These are phyloP conservation scores for Falco cherrug DNA, from an alignment of 2,797 vertebrate species.

Conservation along the genomic window DNA sequence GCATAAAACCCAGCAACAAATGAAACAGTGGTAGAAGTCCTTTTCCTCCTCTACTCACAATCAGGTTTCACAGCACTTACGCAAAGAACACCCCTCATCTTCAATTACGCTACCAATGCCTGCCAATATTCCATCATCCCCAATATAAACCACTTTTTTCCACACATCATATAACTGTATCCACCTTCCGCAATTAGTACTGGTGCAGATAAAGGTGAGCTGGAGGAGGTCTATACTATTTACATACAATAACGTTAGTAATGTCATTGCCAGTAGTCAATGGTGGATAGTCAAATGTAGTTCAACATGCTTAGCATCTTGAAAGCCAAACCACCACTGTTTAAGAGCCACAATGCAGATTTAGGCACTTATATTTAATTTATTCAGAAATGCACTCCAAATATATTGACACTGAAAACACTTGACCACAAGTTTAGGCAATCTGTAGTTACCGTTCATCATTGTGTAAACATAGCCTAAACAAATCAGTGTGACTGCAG, in stretches of 20 bases:
- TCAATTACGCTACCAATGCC: not conserved
- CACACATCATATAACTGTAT: not conserved
- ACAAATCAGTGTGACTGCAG: not conserved
- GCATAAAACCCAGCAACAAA: not conserved
- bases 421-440: not conserved
- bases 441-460: not conserved
- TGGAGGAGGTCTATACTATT: not conserved
- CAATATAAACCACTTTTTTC: not conserved
- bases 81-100: not conserved
- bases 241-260: not conserved
- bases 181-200: not conserved
- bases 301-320: not conserved
- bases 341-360: not conserved
- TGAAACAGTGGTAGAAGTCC: not conserved
- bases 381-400: not conserved
- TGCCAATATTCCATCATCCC: not conserved
- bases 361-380: not conserved
- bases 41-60: not conserved
- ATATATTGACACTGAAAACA: not conserved
- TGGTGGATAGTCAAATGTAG: not conserved
- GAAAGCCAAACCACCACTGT: not conserved
- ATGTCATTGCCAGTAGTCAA: not conserved
- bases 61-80: not conserved
- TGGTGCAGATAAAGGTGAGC: not conserved
- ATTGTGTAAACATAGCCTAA: not conserved